Evolutionary conservation across 2,113 vertebrate genomes (phyloP).

Genomic region (Delphinapterus leucas): DNA sequence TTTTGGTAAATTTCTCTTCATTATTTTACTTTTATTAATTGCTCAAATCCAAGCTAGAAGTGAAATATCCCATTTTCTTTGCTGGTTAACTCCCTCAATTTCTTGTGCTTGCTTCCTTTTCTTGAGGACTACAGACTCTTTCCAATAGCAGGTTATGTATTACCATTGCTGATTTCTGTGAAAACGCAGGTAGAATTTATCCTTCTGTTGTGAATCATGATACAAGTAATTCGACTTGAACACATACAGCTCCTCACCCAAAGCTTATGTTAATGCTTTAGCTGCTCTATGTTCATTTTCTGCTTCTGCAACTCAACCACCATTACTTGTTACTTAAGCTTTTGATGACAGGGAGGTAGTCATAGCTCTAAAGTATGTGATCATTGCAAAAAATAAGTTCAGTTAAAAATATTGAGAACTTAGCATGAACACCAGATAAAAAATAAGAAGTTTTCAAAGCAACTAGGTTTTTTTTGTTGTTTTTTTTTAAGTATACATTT

Average conservation of each 20-base stretch:
- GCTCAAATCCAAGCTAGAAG: not conserved
- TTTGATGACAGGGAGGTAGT: not conserved
- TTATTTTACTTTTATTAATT: not conserved
- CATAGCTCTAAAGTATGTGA: not conserved
- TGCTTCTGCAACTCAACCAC: not conserved
- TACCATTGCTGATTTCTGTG: not conserved
- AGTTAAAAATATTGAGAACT: not conserved
- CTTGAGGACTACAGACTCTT: not conserved
- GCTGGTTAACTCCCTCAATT: not conserved
- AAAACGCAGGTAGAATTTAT: not conserved
- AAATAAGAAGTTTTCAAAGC: not conserved
- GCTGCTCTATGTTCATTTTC: not conserved
- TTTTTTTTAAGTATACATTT: not conserved
- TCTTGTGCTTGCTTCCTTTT: not conserved
- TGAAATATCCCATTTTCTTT: not conserved
- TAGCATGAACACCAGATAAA: not conserved
- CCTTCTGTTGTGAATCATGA: not conserved
- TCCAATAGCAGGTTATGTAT: not conserved
- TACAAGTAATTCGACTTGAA: not conserved
- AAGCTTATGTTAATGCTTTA: not conserved
- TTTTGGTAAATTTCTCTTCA: not conserved
- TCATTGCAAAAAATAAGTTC: conserved; percentile 22
- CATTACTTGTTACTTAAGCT: not conserved
- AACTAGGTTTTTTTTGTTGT: not conserved
- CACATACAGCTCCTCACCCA: accelerated